Evolutionary conservation across 1,140 invertebrate species (phyloP).

Genomic region (Cherax quadricarinatus): DNA sequence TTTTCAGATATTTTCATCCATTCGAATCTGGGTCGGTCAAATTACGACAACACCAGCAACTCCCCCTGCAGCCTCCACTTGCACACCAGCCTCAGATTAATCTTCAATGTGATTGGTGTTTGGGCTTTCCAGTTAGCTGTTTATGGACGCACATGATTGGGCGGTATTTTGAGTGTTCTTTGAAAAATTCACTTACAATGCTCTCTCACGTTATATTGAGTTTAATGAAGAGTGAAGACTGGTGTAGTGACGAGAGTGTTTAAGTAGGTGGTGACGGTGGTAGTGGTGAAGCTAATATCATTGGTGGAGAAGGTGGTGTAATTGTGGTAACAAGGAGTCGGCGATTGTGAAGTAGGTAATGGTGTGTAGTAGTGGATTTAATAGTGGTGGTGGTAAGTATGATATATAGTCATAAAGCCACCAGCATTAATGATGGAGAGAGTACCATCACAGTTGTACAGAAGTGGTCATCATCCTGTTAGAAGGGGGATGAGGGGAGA

Average conservation of each 20-base stretch:
- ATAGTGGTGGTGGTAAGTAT: neutral
- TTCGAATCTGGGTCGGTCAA: neutral
- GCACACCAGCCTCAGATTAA: neutral
- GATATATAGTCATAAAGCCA: no score
- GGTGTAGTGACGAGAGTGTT: neutral
- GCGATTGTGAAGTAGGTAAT: neutral
- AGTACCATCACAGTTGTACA: neutral
- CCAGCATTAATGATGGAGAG: neutral
- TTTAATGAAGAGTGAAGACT: neutral
- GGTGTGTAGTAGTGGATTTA: neutral
- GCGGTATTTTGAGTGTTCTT: neutral
- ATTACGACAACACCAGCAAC: neutral
- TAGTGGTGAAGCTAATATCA: neutral
- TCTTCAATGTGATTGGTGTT: conserved; percentile 4
- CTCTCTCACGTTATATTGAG: neutral
- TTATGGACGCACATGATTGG: neutral
- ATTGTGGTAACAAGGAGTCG: neutral
- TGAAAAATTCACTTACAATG: neutral
- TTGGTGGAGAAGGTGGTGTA: neutral
- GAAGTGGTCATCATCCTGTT: neutral
- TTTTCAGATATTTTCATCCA: conserved; percentile 26
- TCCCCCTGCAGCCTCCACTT: neutral
- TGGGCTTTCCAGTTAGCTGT: neutral
- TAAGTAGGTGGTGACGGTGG: neutral
- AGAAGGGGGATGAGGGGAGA: no score